Conservation (phyloP, 2,888 invertebrate species). For the Trachelus stipa region DNA sequence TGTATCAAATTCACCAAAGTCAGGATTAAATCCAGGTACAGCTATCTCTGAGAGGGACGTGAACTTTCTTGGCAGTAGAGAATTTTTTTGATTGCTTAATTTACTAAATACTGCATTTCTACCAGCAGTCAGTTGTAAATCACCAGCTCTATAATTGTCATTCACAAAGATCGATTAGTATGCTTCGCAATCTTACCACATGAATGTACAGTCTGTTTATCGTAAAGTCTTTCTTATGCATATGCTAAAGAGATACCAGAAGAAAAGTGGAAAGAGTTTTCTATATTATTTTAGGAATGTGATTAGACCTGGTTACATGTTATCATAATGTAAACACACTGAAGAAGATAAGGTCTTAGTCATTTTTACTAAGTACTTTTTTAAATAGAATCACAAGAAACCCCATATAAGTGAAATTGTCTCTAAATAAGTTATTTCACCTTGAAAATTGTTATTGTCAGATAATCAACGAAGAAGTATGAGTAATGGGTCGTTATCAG, state of each 20-base stretch:
- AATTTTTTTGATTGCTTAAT: constrained; percentile 33
- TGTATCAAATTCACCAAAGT: constrained; percentile 80
- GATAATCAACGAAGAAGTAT: constrained; percentile 33
- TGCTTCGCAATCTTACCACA: no score
- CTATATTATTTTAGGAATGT: not conserved
- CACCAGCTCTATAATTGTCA: constrained; percentile 64
- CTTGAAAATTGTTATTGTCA: not conserved
- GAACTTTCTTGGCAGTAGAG: constrained; percentile 61
- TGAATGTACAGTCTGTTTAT: no score
- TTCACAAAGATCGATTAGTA: no score
- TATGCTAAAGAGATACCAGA: no score
- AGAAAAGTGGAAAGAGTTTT: not conserved
- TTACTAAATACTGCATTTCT: constrained; percentile 68
- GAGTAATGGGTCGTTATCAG: not conserved
- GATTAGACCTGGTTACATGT: not conserved
- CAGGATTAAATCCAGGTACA: constrained; percentile 60
- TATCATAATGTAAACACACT: not conserved
- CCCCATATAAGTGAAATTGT: not conserved
- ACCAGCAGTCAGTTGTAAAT: constrained; percentile 71
- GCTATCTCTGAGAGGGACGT: constrained; percentile 68
- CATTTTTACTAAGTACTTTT: not conserved
- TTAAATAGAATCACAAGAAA: not conserved
- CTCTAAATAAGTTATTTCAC: not conserved
- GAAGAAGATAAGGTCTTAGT: not conserved
- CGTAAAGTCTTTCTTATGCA: no score